phyloP scores from a whole-genome alignment of 1,140 invertebrate genomes.

The Ectropis grisescens region DNA sequence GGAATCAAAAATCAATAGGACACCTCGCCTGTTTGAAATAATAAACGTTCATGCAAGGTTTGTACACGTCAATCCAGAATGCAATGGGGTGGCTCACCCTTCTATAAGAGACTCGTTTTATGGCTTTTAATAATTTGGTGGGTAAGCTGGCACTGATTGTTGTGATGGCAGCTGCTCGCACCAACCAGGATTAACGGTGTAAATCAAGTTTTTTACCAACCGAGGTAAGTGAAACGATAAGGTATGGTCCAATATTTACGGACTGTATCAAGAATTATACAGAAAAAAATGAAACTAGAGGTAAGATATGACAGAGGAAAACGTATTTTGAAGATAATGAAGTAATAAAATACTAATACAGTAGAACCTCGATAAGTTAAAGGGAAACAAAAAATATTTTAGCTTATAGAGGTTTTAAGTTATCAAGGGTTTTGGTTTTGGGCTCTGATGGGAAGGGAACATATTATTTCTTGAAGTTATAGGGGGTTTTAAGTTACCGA shows the following conservation, averaged over 20 bases:
- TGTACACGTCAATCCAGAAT: constrained; percentile 36
- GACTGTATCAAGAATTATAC: background rate
- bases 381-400: too few relatives aligned
- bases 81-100: constrained; percentile 59
- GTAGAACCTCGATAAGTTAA: too few relatives aligned
- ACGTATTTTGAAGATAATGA: too few relatives aligned
- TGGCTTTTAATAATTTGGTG: constrained; percentile 65
- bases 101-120: constrained; percentile 54
- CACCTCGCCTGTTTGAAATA: constrained; percentile 41
- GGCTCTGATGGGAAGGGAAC: too few relatives aligned
- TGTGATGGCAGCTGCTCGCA: constrained; percentile 44
- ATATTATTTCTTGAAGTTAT: too few relatives aligned
- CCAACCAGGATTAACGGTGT: constrained; percentile 47
- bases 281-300: background rate
- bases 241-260: background rate
- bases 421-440: too few relatives aligned
- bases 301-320: too few relatives aligned
- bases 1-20: constrained; percentile 27
- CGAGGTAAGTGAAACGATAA: background rate
- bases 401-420: too few relatives aligned
- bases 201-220: constrained; percentile 20
- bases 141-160: constrained; percentile 62
- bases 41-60: constrained; percentile 51
- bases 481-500: too few relatives aligned
- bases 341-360: too few relatives aligned